phyloP scores from a whole-genome alignment of 1,140 invertebrate species.

The Ylistrum balloti region DNA sequence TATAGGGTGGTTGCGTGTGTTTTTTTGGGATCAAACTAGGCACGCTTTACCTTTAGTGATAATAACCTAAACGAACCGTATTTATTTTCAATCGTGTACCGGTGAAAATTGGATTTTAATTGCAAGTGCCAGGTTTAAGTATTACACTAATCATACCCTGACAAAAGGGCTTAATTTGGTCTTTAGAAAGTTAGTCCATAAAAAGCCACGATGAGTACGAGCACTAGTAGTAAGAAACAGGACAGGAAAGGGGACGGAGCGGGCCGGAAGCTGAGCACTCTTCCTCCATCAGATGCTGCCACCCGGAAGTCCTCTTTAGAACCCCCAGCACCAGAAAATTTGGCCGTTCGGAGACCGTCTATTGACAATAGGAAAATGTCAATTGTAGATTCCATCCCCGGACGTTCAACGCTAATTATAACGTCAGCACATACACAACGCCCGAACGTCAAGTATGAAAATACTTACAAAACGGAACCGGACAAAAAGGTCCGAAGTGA shows the following conservation, averaged over 20 bases:
- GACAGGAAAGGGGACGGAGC: constrained; percentile 13
- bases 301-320: constrained; percentile 43
- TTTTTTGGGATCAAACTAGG: background rate
- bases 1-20: background rate
- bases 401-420: constrained; percentile 59
- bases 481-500: constrained; percentile 54
- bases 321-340: constrained; percentile 2
- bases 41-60: background rate
- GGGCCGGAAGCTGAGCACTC: background rate
- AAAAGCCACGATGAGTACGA: background rate
- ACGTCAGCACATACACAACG: constrained; percentile 53
- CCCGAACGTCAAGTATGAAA: constrained; percentile 61
- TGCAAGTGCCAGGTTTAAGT: constrained; percentile 10
- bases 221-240: constrained; percentile 11
- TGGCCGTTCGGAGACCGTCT: constrained; percentile 41
- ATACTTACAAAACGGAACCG: constrained; percentile 64
- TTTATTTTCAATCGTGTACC: constrained; percentile 29
- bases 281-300: constrained; percentile 41
- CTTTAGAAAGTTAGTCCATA: constrained; percentile 19
- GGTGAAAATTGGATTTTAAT: constrained; percentile 40
- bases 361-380: constrained; percentile 56
- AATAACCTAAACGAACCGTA: constrained; percentile 10
- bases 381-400: constrained; percentile 57
- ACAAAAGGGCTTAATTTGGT: background rate
- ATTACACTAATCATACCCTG: background rate